Evolutionary conservation across 2,888 invertebrate species (phyloP).

Genomic region (Gasteruption jaculator): DNA sequence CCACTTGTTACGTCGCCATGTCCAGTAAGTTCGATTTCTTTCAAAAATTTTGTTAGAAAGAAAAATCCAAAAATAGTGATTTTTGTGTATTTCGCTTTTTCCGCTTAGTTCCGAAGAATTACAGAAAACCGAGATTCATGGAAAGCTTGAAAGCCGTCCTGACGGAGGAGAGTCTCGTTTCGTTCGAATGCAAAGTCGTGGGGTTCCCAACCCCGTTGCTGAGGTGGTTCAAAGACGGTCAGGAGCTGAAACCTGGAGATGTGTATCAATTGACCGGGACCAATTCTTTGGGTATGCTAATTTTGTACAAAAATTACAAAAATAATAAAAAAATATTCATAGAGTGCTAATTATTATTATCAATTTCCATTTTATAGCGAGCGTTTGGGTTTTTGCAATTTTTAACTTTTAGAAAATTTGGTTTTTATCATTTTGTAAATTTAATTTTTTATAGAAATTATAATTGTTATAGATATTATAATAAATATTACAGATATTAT

Average conservation of each 20-base stretch:
- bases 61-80: too few relatives aligned
- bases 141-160: constrained; percentile 84
- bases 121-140: constrained; percentile 84
- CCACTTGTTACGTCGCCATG: constrained; percentile 71
- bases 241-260: constrained; percentile 86
- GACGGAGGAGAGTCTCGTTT: constrained; percentile 87
- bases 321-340: constrained; percentile 9
- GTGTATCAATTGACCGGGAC: constrained; percentile 89
- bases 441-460: not conserved
- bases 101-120: constrained; percentile 89
- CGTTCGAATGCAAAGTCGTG: constrained; percentile 90
- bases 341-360: not conserved
- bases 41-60: too few relatives aligned
- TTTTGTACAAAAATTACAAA: not conserved
- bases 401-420: not conserved
- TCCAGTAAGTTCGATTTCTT: constrained; percentile 75
- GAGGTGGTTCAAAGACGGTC: constrained; percentile 90
- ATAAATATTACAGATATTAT: not conserved
- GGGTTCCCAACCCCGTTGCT: constrained; percentile 85
- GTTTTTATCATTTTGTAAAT: not conserved
- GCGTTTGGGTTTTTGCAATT: not conserved
- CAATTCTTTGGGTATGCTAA: constrained; percentile 67
- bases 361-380: not conserved
- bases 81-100: too few relatives aligned
- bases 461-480: not conserved